Conservation (phyloP, 2,888 invertebrate species). For the Dryobotodes eremita region DNA sequence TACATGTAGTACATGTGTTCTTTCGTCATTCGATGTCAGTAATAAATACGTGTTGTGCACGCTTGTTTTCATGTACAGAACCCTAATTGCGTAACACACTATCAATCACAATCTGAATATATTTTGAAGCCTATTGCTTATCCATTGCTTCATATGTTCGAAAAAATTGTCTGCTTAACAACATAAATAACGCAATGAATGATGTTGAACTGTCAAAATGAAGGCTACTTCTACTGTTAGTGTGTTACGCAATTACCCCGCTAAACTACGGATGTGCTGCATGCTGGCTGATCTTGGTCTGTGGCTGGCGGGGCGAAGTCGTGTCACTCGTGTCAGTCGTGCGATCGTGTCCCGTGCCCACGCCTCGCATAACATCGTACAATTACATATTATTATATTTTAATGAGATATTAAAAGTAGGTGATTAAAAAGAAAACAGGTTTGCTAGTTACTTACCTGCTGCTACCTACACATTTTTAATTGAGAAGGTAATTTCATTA, state of each 20-base stretch:
- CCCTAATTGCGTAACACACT: too few relatives aligned
- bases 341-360: constrained; percentile 10
- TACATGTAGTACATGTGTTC: constrained; percentile 11
- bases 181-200: too few relatives aligned
- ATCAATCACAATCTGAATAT: too few relatives aligned
- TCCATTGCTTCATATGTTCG: too few relatives aligned
- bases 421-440: constrained; percentile 34
- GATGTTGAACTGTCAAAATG: too few relatives aligned
- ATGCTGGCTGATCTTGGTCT: neutral
- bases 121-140: too few relatives aligned
- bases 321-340: too few relatives aligned
- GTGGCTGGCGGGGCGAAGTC: neutral
- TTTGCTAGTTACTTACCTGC: neutral
- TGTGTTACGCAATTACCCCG: too few relatives aligned
- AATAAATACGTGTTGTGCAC: neutral
- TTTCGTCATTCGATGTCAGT: neutral
- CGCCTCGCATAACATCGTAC: neutral
- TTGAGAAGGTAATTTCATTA: constrained; percentile 16
- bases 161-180: too few relatives aligned
- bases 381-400: constrained; percentile 34
- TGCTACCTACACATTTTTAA: constrained; percentile 7
- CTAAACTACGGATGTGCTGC: neutral
- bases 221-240: too few relatives aligned
- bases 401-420: constrained; percentile 29
- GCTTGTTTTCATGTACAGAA: neutral